Evolutionary conservation across 2,113 vertebrate genomes (phyloP).

Genomic region (Lamprologus sp.): DNA sequence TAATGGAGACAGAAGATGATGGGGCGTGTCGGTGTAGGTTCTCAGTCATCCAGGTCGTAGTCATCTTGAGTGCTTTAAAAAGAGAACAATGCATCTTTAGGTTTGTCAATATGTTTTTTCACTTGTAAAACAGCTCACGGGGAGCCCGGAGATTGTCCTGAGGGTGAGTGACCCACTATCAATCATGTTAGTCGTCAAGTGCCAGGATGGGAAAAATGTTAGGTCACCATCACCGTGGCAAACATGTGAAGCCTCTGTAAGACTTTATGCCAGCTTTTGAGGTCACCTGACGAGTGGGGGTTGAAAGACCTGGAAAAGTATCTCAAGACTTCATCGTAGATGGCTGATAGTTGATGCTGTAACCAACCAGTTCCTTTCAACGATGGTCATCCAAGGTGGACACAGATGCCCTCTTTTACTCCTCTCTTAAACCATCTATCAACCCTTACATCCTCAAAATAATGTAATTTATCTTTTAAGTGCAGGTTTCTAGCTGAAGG

Average conservation of each 20-base stretch:
- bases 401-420: neutral
- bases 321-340: neutral
- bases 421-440: neutral
- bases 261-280: accelerated
- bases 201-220: neutral
- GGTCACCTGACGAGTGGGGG: accelerated
- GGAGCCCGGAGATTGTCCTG: accelerated
- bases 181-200: neutral
- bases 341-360: neutral
- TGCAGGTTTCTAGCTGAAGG: neutral
- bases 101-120: accelerated
- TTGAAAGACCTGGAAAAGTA: neutral
- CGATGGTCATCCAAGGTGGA: accelerated
- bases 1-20: neutral
- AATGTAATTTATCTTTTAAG: neutral
- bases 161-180: neutral
- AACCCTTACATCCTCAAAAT: neutral
- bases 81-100: accelerated
- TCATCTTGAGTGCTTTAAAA: neutral
- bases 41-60: accelerated
- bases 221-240: neutral
- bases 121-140: accelerated
- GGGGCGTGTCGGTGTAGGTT: accelerated
- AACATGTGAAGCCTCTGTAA: neutral
- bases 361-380: accelerated